These are phyloP conservation scores for Tortrix viridana DNA, from an alignment of 2,888 invertebrate genomes.

Conservation along the genomic window DNA sequence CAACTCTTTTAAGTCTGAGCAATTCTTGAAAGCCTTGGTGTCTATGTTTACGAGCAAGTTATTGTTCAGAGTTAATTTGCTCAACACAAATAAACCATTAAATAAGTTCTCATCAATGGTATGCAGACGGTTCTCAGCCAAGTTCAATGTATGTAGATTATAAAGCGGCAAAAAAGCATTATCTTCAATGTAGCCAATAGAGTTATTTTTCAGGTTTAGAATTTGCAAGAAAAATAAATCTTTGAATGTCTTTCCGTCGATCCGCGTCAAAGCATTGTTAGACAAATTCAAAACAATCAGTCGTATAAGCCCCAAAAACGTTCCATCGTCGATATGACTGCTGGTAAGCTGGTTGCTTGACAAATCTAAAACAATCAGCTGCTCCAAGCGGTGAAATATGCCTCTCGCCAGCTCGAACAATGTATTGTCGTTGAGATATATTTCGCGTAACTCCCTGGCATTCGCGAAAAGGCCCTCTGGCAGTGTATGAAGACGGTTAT, in stretches of 20 bases:
- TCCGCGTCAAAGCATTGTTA: constrained; percentile 92
- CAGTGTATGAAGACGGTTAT: constrained; percentile 91
- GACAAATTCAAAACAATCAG: constrained; percentile 93
- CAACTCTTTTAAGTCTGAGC: constrained; percentile 93
- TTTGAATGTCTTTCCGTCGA: constrained; percentile 93
- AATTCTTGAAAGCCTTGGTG: constrained; percentile 93
- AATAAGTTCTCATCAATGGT: constrained; percentile 92
- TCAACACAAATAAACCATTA: constrained; percentile 92
- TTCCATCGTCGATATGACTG: constrained; percentile 92
- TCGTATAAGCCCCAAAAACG: constrained; percentile 93
- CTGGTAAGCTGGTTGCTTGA: constrained; percentile 94
- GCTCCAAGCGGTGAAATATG: constrained; percentile 92
- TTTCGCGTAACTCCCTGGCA: constrained; percentile 91
- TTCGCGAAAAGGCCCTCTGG: constrained; percentile 93
- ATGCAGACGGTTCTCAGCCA: constrained; percentile 94
- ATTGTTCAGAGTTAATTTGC: constrained; percentile 93
- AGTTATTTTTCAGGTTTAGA: constrained; percentile 93
- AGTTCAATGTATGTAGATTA: constrained; percentile 94
- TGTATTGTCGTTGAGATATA: constrained; percentile 93
- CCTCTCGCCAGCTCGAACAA: constrained; percentile 92
- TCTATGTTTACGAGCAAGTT: constrained; percentile 92
- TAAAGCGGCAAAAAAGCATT: constrained; percentile 94
- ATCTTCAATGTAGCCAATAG: constrained; percentile 94
- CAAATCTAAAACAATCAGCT: constrained; percentile 92
- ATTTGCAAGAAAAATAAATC: constrained; percentile 94